Conservation (phyloP, 2,888 invertebrate genomes). For the Clistopyga incitator region DNA sequence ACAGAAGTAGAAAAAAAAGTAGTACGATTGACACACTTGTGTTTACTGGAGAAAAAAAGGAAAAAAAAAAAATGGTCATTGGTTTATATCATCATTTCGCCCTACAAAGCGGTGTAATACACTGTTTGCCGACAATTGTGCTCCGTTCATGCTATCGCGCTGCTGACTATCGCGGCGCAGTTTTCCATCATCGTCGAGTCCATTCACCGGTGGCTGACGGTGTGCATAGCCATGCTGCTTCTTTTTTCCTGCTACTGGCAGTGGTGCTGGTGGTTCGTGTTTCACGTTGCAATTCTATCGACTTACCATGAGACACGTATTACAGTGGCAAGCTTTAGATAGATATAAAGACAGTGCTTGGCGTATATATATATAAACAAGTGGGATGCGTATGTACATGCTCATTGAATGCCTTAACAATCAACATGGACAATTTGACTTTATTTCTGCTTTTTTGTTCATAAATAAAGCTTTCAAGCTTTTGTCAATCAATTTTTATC, state of each 20-base stretch:
- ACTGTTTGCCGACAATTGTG: conserved; percentile 48
- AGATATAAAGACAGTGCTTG: conserved; percentile 53
- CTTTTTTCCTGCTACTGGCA: conserved; percentile 14
- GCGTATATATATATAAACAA: conserved; percentile 33
- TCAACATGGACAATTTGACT: not conserved
- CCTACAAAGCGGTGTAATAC: conserved; percentile 43
- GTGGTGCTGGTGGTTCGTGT: conserved; percentile 48
- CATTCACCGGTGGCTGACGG: conserved; percentile 36
- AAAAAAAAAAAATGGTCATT: conserved; percentile 29
- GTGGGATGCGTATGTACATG: conserved; percentile 7
- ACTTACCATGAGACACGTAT: conserved; percentile 67
- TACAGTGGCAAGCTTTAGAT: conserved; percentile 59
- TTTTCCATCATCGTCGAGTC: conserved; percentile 23
- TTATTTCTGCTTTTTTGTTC: no score
- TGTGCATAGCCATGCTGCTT: conserved; percentile 17
- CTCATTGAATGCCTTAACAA: not conserved
- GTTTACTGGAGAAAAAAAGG: no score
- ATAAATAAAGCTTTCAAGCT: no score
- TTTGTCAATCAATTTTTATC: no score
- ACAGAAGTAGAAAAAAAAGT: conserved; percentile 1
- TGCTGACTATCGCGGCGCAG: conserved; percentile 38
- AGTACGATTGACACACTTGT: not conserved
- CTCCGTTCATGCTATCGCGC: conserved; percentile 22
- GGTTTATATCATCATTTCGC: conserved; percentile 50
- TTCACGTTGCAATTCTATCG: conserved; percentile 65